phyloP scores from a whole-genome alignment of 1,140 invertebrate genomes.

The Pararge aegeria region DNA sequence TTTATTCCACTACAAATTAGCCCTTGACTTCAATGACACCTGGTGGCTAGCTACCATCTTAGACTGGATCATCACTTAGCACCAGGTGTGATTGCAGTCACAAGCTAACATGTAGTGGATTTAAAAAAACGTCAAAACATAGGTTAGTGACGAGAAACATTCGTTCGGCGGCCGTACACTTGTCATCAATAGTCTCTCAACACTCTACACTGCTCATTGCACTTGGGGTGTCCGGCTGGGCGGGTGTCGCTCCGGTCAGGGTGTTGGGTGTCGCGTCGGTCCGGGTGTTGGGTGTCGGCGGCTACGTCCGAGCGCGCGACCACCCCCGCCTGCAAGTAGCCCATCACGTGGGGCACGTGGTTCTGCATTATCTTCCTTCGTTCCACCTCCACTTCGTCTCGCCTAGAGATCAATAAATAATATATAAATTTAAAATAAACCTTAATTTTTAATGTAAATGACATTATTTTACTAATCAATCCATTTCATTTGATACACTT shows the following conservation, averaged over 20 bases:
- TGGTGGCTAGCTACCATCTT: too few species aligned
- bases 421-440: not conserved
- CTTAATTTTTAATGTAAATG: too few species aligned
- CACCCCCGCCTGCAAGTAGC: constrained; percentile 53
- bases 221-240: constrained; percentile 38
- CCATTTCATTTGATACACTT: too few species aligned
- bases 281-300: not conserved
- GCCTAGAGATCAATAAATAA: constrained; percentile 35
- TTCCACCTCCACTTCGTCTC: constrained; percentile 47
- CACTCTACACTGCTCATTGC: constrained; percentile 50
- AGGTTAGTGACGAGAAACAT: too few species aligned
- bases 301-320: constrained; percentile 34
- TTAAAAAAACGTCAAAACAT: too few species aligned
- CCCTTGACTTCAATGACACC: too few species aligned
- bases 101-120: too few species aligned
- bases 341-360: constrained; percentile 48
- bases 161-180: too few species aligned
- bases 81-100: too few species aligned
- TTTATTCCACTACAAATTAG: too few species aligned
- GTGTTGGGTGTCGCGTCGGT: constrained; percentile 23
- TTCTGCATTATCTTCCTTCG: constrained; percentile 49
- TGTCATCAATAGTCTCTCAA: constrained; percentile 50
- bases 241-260: constrained; percentile 13
- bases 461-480: too few species aligned
- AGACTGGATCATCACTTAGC: too few species aligned